These are phyloP conservation scores for Caenorhabditis panamensis DNA, from an alignment of 2,888 invertebrate species.

Conservation along the genomic window DNA sequence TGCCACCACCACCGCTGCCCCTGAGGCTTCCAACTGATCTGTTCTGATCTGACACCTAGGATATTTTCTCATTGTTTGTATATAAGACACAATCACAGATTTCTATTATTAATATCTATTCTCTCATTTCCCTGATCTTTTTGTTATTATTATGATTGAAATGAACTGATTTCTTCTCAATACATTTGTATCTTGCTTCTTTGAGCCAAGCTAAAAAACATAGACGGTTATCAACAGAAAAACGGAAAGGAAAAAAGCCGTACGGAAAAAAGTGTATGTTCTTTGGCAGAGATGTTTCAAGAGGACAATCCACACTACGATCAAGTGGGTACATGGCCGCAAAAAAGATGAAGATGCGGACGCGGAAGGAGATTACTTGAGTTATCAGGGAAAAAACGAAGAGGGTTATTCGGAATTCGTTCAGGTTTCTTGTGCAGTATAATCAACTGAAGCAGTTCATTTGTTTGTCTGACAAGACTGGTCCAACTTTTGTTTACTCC, in stretches of 20 bases:
- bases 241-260: not conserved
- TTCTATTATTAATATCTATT: constrained; percentile 14
- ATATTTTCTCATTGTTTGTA: constrained; percentile 34
- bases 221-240: not conserved
- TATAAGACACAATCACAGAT: constrained; percentile 36
- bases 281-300: constrained; percentile 6
- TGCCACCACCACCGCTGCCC: constrained; percentile 31
- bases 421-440: too few relatives aligned
- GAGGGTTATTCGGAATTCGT: not conserved
- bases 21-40: constrained; percentile 6
- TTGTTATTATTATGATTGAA: constrained; percentile 9
- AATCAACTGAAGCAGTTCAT: too few relatives aligned
- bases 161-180: constrained; percentile 36
- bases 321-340: not conserved
- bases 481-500: too few relatives aligned
- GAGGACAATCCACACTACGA: constrained; percentile 16
- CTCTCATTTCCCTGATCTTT: constrained; percentile 6
- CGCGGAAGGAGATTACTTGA: not conserved
- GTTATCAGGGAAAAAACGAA: not conserved
- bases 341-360: constrained; percentile 1
- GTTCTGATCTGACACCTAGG: constrained; percentile 15
- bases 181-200: not conserved
- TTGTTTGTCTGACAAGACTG: too few relatives aligned
- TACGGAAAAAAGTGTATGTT: constrained; percentile 1
- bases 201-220: not conserved